Evolutionary conservation across 2,797 vertebrate species (phyloP), one percentile per base, ranked within the genome.

Genomic region (Trachops cirrhosus): DNA sequence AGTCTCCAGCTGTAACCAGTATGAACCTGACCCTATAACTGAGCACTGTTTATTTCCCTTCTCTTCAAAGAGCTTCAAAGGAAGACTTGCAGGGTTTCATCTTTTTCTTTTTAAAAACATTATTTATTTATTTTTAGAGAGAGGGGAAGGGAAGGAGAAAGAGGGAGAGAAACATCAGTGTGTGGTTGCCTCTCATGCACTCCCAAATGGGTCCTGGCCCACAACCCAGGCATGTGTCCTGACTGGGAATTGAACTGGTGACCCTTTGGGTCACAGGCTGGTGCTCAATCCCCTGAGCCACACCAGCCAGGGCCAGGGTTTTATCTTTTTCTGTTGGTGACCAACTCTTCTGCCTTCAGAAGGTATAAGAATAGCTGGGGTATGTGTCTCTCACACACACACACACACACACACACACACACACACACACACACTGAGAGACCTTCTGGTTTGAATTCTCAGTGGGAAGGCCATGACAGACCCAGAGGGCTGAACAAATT

Each of bases 401-500:
- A 52, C 50, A 54, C 21, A 54, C 21, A 54, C 52, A 54, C 52
- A 22, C 52, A 21, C 19, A 21, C 52, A 21, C 52, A 54, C 19
- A 54, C 21, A 9, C 21, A 22, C 16, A n/a, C 11, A 64, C 10
- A 24, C 39, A 24, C 3, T 14, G 19, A 46, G 57, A 34, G 21
- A 22, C 26, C 46, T 93, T 92, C 48, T 92, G 54, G 50, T 62
- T 59, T 86, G 95, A 94, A 80, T 77, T 96, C 86, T 91, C 78
- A 79, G 37, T 68, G 84, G 89, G 74, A 86, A 93, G 78, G 68
- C 34, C 26, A 22, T 14, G 50, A 80, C 70, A 86, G 74, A 44
- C 39, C 26, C 32, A 67, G 52, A 80, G 59, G 10, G 5, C 62
- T 52, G 82, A 89, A 68, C 26, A 86, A 83, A 86, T 75, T 86